These are phyloP conservation scores for Potamarius usumacintae DNA, from an alignment of 2,113 vertebrate species.

Conservation along the genomic window DNA sequence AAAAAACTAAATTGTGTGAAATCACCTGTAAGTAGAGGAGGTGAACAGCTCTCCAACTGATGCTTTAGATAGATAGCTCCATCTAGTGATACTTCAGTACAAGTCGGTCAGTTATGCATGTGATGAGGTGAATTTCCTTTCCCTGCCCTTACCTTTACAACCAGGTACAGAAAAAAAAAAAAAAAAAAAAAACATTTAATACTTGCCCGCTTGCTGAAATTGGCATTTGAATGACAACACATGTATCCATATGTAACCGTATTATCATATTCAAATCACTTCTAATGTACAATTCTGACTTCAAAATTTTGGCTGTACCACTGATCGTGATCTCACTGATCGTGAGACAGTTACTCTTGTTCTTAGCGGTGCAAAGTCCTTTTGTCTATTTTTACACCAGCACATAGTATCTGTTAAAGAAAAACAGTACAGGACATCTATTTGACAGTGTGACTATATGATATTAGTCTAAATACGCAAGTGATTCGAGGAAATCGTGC, in stretches of 20 bases:
- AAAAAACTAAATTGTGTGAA: not conserved
- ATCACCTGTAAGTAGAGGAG: not conserved
- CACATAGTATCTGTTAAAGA: not conserved
- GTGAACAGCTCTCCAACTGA: not conserved
- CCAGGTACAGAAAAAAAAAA: not conserved
- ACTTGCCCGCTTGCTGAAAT: not conserved
- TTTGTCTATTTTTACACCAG: not conserved
- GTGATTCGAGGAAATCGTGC: no score
- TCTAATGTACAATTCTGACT: not conserved
- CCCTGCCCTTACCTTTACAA: not conserved
- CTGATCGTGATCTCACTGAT: not conserved
- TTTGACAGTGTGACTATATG: not conserved
- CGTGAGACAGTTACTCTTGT: not conserved
- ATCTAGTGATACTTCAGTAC: constrained; percentile 24
- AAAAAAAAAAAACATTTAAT: not conserved
- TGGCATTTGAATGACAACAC: no score
- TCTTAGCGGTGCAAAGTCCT: not conserved
- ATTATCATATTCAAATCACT: not conserved
- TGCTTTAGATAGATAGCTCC: constrained; percentile 12
- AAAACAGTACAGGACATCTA: not conserved
- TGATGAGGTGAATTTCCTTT: not conserved
- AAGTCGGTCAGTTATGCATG: not conserved
- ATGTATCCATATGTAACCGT: not conserved
- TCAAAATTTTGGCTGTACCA: not conserved
- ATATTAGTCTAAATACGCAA: no score